A percentile compares a stretch with the other conserved stretches of the same genome.
Conservation (phyloP, 2,888 invertebrate genomes). For the Ectobius pallidus region DNA sequence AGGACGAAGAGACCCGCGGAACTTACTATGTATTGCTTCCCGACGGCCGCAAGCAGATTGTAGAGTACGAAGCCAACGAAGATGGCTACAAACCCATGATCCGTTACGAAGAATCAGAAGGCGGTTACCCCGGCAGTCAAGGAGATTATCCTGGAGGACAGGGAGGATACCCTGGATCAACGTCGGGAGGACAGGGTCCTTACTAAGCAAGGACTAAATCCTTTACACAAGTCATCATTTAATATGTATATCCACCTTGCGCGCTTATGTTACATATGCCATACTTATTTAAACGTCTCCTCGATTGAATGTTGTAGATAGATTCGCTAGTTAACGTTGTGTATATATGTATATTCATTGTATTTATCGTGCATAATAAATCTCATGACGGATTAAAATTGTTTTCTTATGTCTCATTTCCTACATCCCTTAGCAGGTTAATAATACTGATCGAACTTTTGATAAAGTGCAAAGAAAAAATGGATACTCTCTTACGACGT, state of each 20-base stretch:
- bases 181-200: slow-evolving; percentile 7
- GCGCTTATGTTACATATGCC: not conserved
- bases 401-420: not conserved
- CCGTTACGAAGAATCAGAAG: slow-evolving; percentile 51
- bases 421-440: not conserved
- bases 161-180: slow-evolving; percentile 26
- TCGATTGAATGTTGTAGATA: not conserved
- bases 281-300: slow-evolving; percentile 7
- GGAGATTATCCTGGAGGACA: slow-evolving; percentile 26
- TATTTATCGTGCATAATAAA: slow-evolving; percentile 13
- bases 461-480: too few species aligned
- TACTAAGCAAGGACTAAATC: too few species aligned
- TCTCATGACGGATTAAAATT: not conserved
- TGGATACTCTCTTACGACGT: too few species aligned
- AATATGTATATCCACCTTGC: not conserved
- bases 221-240: not conserved
- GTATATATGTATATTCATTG: slow-evolving; percentile 15
- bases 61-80: slow-evolving; percentile 67
- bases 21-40: slow-evolving; percentile 68
- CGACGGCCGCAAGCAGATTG: slow-evolving; percentile 68
- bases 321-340: not conserved
- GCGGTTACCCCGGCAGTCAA: slow-evolving; percentile 15
- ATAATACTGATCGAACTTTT: too few species aligned
- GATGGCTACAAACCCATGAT: slow-evolving; percentile 68
- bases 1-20: slow-evolving; percentile 67